Evolutionary conservation across 2,888 invertebrate genomes (phyloP).

Genomic region (Bellardia bayeri): DNA sequence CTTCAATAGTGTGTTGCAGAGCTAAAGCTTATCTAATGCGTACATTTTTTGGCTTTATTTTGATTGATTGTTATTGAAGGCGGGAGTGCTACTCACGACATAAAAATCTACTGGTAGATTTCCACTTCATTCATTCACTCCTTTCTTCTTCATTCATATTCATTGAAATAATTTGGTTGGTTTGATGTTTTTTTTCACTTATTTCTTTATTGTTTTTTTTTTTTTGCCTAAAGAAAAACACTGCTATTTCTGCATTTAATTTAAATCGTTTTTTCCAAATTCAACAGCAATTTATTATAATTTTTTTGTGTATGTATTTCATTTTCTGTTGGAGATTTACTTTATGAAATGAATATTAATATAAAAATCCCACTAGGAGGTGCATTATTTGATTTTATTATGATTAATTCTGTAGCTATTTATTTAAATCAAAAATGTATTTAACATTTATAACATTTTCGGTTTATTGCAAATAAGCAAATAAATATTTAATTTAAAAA

Average conservation of each 20-base stretch:
- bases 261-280: conserved; percentile 20
- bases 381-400: conserved; percentile 36
- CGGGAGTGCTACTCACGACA: conserved; percentile 51
- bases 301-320: conserved; percentile 1
- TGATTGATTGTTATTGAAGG: conserved; percentile 64
- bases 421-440: neutral
- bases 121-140: conserved; percentile 16
- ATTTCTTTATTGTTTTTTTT: conserved; percentile 4
- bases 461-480: too few species aligned
- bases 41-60: conserved; percentile 50
- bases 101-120: conserved; percentile 7
- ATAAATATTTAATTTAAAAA: too few species aligned
- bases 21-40: conserved; percentile 32
- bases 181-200: neutral
- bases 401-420: conserved; percentile 6
- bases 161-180: conserved; percentile 8
- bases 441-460: too few species aligned
- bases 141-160: conserved; percentile 1
- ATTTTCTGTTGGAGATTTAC: conserved; percentile 7
- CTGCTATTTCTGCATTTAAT: neutral
- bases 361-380: conserved; percentile 25
- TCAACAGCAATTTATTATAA: conserved; percentile 35
- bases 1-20: neutral
- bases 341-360: conserved; percentile 38
- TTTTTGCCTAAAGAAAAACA: neutral